Percentiles rank a stretch among this genome's conserved stretches.
Conservation (phyloP, 2,797 vertebrate genomes). For the Acipenser ruthenus region DNA sequence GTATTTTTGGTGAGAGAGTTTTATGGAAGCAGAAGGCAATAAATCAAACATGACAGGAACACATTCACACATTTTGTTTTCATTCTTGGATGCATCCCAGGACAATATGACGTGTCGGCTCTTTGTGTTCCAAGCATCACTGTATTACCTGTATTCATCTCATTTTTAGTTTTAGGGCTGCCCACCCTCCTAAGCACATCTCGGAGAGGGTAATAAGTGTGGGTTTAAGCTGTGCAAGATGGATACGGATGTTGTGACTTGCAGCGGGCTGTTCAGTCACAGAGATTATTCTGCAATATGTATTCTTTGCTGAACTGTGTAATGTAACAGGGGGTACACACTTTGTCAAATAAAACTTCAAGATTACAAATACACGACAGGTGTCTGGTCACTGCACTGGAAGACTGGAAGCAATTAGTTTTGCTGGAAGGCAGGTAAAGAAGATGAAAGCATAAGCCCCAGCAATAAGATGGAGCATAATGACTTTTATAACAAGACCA, state of each 20-base stretch:
- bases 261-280: slow-evolving; percentile 30
- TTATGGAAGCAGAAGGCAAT: no score
- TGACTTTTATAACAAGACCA: no score
- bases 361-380: slow-evolving; percentile 50
- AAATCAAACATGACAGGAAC: no score
- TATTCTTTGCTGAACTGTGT: slow-evolving; percentile 29
- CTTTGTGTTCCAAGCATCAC: no score
- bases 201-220: slow-evolving; percentile 44
- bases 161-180: not conserved
- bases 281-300: not conserved
- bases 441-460: slow-evolving; percentile 31
- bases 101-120: no score
- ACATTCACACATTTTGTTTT: no score
- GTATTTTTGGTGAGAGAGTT: no score
- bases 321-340: slow-evolving; percentile 44
- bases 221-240: slow-evolving; percentile 54
- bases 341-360: slow-evolving; percentile 50
- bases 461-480: no score
- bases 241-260: slow-evolving; percentile 45
- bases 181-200: slow-evolving; percentile 49
- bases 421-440: slow-evolving; percentile 38
- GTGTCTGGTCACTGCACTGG: slow-evolving; percentile 39
- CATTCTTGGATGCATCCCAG: no score
- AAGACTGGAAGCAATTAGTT: slow-evolving; percentile 43
- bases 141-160: slow-evolving; percentile 15